These are phyloP conservation scores for Nomada goodeniana DNA, from an alignment of 2,888 invertebrate species.

Conservation along the genomic window DNA sequence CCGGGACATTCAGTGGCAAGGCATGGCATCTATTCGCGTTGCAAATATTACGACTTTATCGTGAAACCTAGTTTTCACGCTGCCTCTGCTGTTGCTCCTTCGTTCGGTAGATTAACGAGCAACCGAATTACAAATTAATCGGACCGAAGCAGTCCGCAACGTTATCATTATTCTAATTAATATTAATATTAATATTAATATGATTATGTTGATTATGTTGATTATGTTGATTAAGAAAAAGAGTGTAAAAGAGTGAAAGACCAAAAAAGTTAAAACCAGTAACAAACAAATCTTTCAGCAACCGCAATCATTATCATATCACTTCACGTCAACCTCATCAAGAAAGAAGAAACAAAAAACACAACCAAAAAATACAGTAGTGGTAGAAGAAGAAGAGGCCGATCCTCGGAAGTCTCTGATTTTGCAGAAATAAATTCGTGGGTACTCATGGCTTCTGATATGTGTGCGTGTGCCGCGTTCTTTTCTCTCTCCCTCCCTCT, in stretches of 20 bases:
- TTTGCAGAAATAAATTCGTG: conserved; percentile 69
- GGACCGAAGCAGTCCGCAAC: neutral
- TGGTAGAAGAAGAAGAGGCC: conserved; percentile 68
- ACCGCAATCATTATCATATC: conserved; percentile 82
- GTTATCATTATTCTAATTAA: conserved; percentile 47
- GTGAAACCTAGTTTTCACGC: neutral
- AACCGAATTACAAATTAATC: conserved; percentile 22
- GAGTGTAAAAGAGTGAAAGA: conserved; percentile 75
- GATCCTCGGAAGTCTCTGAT: conserved; percentile 67
- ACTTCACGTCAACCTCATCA: conserved; percentile 80
- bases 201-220: conserved; percentile 69
- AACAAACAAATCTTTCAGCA: conserved; percentile 83
- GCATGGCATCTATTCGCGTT: neutral
- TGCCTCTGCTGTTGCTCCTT: conserved; percentile 5
- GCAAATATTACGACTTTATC: neutral
- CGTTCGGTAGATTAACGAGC: neutral
- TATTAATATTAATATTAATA: conserved; percentile 60
- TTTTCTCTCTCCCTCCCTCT: conserved; percentile 66
- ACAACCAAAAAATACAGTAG: conserved; percentile 69
- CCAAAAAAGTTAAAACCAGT: conserved; percentile 75
- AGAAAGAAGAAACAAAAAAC: conserved; percentile 76
- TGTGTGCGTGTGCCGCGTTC: conserved; percentile 83
- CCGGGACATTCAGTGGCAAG: conserved; percentile 5
- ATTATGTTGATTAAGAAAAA: conserved; percentile 79
- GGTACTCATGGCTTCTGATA: conserved; percentile 81